Base-by-base conservation (phyloP, 2,888 invertebrate genomes). In the Pachycephus smyrnensis region DNA sequence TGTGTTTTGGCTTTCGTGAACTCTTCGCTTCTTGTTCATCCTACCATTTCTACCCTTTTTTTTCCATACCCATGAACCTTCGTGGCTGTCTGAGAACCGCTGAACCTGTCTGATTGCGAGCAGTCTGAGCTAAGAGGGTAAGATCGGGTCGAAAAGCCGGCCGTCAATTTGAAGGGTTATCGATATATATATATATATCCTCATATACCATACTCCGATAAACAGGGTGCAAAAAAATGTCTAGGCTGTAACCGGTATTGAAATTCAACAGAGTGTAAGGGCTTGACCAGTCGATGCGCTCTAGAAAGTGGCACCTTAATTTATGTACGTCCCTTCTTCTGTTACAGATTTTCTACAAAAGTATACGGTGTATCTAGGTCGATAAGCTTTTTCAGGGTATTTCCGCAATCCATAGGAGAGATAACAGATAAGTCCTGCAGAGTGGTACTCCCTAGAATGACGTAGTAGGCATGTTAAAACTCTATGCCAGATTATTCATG, bases 241-340 rank as follows among this genome's bases (percentile, higher is more conserved):
- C 55, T 23, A 55, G 23, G 23, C 2, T 23, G 1, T 40, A 40
- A 9, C 23, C 55, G 23, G 9, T 55, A 3, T 55, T 0, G 9
- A 55, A 55, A 55, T 55, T 55, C 23, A 55, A 55, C 6, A 15
- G 4, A 40, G 40, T 55, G 23, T 55, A 55, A 55, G 23, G 9
- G 9, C 9, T 55, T 23, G 9, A 23, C 55, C 23, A 23, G 23
- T 55, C 55, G 9, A 55, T 9, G 23, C 40, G 40, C 40, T 23
- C 6, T 23, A 15, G 23, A 55, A 23, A 55, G 6, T 55, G 23
- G 9, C 55, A 55, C 55, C 30, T 75, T 76, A 75, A 78, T 76
- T 78, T 76, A 75, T 78, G 78, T 81, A 76, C 80, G 68, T 75
- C 76, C 73, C 76, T 75, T 81, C 75, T 76, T 76, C 77, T 73